A percentile compares a stretch with the other conserved stretches of the same genome.
Conservation (phyloP, 2,113 vertebrate genomes). For the cattle (Bos taurus) region ARS-UCD2.0 NC_037334.1:108508001-108508500, state of each 20-base stretch:
- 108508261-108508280: neutral
- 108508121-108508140: neutral
- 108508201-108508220: neutral
- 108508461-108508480: neutral
- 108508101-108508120: conserved; percentile 10
- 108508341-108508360: neutral
- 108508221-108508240: neutral
- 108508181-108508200: neutral
- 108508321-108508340: neutral
- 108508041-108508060: neutral
- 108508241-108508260: neutral
- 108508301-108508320: neutral
- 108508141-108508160: neutral
- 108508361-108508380: conserved; percentile 1
- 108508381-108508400: neutral
- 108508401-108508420: neutral
- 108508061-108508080: neutral
- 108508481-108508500: neutral
- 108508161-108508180: neutral
- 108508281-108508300: neutral
- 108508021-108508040: neutral
- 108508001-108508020: neutral
- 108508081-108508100: neutral
- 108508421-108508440: neutral
- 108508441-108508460: neutral